Evolutionary conservation across 2,888 invertebrate species (phyloP), one percentile per base, ranked within the genome.

Genomic region (Ornithoptera alexandrae): DNA sequence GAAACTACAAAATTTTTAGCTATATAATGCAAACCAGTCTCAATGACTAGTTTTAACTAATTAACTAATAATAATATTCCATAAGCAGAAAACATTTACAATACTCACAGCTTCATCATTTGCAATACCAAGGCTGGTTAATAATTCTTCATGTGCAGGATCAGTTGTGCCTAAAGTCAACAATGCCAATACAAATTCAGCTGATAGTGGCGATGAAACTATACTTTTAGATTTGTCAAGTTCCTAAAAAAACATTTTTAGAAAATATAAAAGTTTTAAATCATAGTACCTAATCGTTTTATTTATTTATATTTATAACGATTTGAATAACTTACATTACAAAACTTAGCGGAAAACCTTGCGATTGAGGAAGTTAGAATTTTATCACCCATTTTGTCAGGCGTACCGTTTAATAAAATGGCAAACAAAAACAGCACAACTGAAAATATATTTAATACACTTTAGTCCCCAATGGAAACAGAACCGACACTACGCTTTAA

Each of bases 161-260:
- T 86, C 88, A 56, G 82, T 81, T n/a, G 87, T 80, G 15, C 91
- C 92, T 62, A 92, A 78, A n/a, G 92, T 76, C 66, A 92, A 69
- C 72, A 93, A 79, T 15, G 89, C 91, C 71, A 93, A 74, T 42
- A 93, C 79, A 76, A 89, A 84, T 76, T 93, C 92, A 0, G 92
- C 90, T 17, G 93, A 93, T 36, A 93, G 76, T 1, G 93, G 93
- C 6, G 93, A 93, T 24, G 93, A 89, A 7, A 93, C 87, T 24
- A 90, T 85, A 82, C 88, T 93, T 72, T 84, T 85, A 42, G 74
- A 79, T 74, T 89, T 89, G 15, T 85, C 82, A 62, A 90, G 76
- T 80, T 92, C 88, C 93, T 93, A 75, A 39, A 81, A 66, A 7
- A 66, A 22, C 1, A 60, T 6, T 36, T n/a, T 10, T 18, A 53